Evolutionary conservation across 2,113 vertebrate genomes (phyloP), one percentile per base, ranked within the genome.

Genomic region (Chrysemys picta): DNA sequence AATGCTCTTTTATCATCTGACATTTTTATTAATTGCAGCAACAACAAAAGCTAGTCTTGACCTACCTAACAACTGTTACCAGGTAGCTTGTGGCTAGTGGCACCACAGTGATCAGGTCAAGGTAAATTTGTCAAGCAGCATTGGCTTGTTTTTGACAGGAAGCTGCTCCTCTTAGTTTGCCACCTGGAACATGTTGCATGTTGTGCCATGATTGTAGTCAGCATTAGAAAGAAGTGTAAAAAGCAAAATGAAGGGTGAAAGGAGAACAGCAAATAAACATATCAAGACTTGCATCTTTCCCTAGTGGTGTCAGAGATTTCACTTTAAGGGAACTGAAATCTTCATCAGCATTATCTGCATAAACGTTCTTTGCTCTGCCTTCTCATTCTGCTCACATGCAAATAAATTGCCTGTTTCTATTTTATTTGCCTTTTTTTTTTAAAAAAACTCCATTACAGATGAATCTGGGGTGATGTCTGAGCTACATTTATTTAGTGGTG

Each of bases 121-220:
- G 96, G 89, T 94, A 79, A 94, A 90, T 94, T 87, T 3, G 0
- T 93, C 85, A 80, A 92, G 89, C 72, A 96, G 90, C 91, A 85
- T 25, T 95, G 89, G 52, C 84, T 97, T 85, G 59, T 87, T 72
- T 87, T 78, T 82, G 82, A 93, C 80, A 93, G 52, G 90, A 93
- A 96, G 90, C 89, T 95, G 93, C 81, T 96, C 76, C 79, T 92
- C 91, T 95, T 93, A 79, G 82, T 96, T 91, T 97, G 94, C 89
- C 95, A 92, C 91, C 80, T 97, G 90, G 82, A 93, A 95, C 86
- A 95, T 42, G 42, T 42, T 42, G 42, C 42, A 42, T 42, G 29
- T 88, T 88, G 92, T 91, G 84, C 84, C 38, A 84, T 59, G 49
- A 80, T 81, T 84, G 65, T 11, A 84, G 92, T 83, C 89, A 88